Evolutionary conservation across 2,888 invertebrate species (phyloP), one percentile per base, ranked within the genome.

Genomic region (Hirtodrosophila trivittata): DNA sequence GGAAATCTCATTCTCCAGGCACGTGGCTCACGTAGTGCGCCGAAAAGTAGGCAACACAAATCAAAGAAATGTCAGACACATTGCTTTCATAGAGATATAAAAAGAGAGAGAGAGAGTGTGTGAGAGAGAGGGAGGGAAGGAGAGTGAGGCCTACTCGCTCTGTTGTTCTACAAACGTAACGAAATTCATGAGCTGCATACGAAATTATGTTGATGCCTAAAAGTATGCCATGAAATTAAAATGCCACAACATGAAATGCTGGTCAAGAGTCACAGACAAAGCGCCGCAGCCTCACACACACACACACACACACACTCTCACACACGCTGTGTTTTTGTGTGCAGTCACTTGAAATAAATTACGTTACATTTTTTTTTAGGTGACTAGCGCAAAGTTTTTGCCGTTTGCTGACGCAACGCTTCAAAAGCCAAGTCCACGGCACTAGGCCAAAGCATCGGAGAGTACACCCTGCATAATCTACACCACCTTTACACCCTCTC

Each of bases 171-270:
- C 49, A 50, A 52, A 50, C 62, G 63, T 58, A 64, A 58, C 74
- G 35, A 51, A 77, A 60, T 63, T 62, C 80, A 73, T 75, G 80
- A 58, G 54, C 58, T 70, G 80, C 80, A 80, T 80, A 73, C 84
- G 77, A 72, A 83, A 83, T 75, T 64, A 70, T 83, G 74, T 63
- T 72, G 80, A 60, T 70, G 80, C 64, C 82, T 59, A 56, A 80
- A 80, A 84, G 80, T 83, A 72, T 80, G 86, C 72, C 75, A 75
- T 69, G 75, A 72, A 78, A 84, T 83, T 83, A 83, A 86, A 82
- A 75, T 86, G 83, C 83, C 80, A 69, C 75, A 80, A 77, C 80
- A 83, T 82, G 80, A 80, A 77, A 83, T 86, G 66, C 78, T 86
- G 83, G 86, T 78, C 86, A 85, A 78, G 76, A 85, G 82, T 74